phyloP scores from a whole-genome alignment of 1,140 invertebrate genomes.

The Apis laboriosa region DNA sequence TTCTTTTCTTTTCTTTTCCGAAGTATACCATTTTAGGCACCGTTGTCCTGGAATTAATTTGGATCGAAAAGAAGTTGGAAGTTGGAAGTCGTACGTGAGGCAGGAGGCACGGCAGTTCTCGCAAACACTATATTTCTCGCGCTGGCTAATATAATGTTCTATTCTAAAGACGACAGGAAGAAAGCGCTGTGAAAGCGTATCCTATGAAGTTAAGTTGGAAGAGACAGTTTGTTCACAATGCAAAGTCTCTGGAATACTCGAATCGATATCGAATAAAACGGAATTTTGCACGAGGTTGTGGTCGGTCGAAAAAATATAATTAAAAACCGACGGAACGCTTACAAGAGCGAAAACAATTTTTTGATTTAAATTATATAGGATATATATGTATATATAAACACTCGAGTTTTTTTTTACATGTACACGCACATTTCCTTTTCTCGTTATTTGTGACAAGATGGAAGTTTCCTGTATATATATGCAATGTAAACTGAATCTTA shows the following conservation, averaged over 20 bases:
- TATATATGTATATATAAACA: too few species aligned
- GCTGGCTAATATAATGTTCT: slow-evolving; percentile 50
- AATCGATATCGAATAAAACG: background rate
- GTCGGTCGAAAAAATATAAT: background rate
- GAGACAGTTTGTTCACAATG: slow-evolving; percentile 64
- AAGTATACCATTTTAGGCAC: slow-evolving; percentile 55
- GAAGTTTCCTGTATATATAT: background rate
- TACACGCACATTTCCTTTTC: background rate
- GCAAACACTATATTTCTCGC: slow-evolving; percentile 39
- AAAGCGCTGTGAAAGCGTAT: slow-evolving; percentile 65
- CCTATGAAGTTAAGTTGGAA: slow-evolving; percentile 40
- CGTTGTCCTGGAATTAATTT: slow-evolving; percentile 46
- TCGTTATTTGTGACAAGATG: background rate
- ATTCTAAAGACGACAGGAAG: slow-evolving; percentile 62
- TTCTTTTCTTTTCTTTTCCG: background rate
- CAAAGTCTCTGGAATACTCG: slow-evolving; percentile 2
- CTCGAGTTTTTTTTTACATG: background rate
- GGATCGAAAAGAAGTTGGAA: slow-evolving; percentile 52
- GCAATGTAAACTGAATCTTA: slow-evolving; percentile 2
- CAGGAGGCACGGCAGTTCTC: slow-evolving; percentile 69
- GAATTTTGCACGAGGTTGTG: background rate
- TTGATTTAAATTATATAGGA: too few species aligned
- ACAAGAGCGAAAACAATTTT: too few species aligned
- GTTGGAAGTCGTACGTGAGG: slow-evolving; percentile 46
- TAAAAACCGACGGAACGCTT: background rate